Evolutionary conservation across 2,888 invertebrate species (phyloP).

Genomic region (Acleris holmiana): DNA sequence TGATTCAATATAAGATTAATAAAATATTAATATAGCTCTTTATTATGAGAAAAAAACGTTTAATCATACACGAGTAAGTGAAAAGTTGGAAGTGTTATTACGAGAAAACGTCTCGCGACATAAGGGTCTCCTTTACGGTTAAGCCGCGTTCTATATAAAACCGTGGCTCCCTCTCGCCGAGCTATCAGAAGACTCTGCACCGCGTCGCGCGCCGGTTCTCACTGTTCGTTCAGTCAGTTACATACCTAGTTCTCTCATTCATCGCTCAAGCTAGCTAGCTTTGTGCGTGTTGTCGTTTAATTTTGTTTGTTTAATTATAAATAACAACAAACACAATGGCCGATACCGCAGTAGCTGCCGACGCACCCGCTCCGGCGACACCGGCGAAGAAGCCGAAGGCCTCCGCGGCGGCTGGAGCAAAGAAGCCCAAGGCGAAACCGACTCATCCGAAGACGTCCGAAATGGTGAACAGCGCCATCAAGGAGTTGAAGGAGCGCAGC

Average conservation of each 20-base stretch:
- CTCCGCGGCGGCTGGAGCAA: slow-evolving; percentile 45
- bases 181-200: slow-evolving; percentile 1
- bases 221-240: neutral
- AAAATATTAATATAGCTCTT: neutral
- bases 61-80: slow-evolving; percentile 30
- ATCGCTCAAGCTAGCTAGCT: neutral
- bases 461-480: slow-evolving; percentile 72
- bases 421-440: slow-evolving; percentile 61
- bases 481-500: slow-evolving; percentile 79
- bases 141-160: slow-evolving; percentile 13
- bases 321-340: slow-evolving; percentile 38
- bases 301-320: too few species aligned
- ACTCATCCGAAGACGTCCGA: slow-evolving; percentile 53
- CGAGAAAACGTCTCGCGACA: slow-evolving; percentile 29
- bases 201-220: slow-evolving; percentile 6
- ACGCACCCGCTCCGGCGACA: slow-evolving; percentile 51
- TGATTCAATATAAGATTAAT: neutral
- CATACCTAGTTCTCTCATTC: too few species aligned
- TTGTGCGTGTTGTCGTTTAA: slow-evolving; percentile 13
- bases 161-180: slow-evolving; percentile 16
- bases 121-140: slow-evolving; percentile 16
- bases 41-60: slow-evolving; percentile 10
- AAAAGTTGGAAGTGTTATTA: slow-evolving; percentile 32
- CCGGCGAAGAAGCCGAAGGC: slow-evolving; percentile 54
- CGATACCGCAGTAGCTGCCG: slow-evolving; percentile 20